These are phyloP conservation scores for Sciurus carolinensis DNA, from an alignment of 2,797 vertebrate species.

Conservation along the genomic window DNA sequence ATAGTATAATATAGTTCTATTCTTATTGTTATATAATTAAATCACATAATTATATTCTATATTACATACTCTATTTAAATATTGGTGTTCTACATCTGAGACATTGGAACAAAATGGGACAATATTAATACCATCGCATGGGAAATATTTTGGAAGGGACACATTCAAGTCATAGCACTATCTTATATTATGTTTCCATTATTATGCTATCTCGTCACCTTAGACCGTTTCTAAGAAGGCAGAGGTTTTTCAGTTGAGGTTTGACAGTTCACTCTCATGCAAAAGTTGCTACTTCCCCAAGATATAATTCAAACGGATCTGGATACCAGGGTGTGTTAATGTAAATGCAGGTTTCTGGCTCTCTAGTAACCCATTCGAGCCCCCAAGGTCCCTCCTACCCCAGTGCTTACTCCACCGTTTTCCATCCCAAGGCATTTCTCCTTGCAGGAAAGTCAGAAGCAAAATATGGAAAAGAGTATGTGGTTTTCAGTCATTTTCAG, in stretches of 20 bases:
- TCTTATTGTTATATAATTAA: no score
- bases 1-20: no score
- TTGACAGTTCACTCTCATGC: neutral
- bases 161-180: neutral
- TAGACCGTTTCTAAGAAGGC: neutral
- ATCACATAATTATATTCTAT: no score
- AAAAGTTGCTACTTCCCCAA: neutral
- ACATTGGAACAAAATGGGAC: no score
- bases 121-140: neutral
- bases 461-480: neutral
- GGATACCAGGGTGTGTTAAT: neutral
- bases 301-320: neutral
- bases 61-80: no score
- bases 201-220: neutral
- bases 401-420: neutral
- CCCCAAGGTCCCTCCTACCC: neutral
- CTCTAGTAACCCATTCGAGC: neutral
- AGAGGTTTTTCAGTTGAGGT: neutral
- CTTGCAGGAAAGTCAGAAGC: constrained; percentile 50
- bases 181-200: neutral
- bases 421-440: neutral
- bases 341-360: neutral
- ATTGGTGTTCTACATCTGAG: no score
- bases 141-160: neutral
- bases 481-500: neutral